A percentile compares a stretch with the other conserved stretches of the same genome.
Conservation (phyloP, 2,888 invertebrate genomes). For the Leistus spinibarbis region DNA sequence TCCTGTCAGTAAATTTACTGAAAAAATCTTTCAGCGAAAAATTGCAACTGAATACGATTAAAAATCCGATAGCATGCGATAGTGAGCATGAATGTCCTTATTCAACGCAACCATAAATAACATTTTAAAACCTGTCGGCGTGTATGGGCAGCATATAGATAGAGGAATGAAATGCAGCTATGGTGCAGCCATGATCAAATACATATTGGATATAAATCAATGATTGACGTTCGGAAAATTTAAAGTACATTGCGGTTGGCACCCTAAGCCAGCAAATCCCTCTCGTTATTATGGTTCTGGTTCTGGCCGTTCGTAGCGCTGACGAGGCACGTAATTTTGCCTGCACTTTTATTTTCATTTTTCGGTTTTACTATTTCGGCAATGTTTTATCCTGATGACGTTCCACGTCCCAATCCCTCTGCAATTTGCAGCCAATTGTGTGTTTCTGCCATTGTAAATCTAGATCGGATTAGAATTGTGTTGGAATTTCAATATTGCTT, state of each 20-base stretch:
- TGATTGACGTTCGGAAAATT: slow-evolving; percentile 38
- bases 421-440: not conserved
- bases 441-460: not conserved
- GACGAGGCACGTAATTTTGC: not conserved
- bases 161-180: not conserved
- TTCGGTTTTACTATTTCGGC: not conserved
- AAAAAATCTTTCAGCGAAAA: not conserved
- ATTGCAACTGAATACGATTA: not conserved
- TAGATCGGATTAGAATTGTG: not conserved
- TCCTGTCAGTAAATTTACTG: no score
- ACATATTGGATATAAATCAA: slow-evolving; percentile 25
- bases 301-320: not conserved
- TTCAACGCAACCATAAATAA: slow-evolving; percentile 25
- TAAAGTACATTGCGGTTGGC: slow-evolving; percentile 31
- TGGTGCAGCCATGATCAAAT: not conserved
- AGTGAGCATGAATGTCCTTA: slow-evolving; percentile 13
- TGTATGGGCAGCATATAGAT: not conserved
- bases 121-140: not conserved
- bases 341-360: not conserved
- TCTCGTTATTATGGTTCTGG: not conserved
- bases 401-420: not conserved
- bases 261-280: not conserved
- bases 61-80: not conserved
- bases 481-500: not conserved
- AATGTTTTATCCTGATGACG: not conserved